These are phyloP conservation scores for Rhinopithecus roxellana DNA, from an alignment of 2,113 vertebrate species.

Conservation along the genomic window DNA sequence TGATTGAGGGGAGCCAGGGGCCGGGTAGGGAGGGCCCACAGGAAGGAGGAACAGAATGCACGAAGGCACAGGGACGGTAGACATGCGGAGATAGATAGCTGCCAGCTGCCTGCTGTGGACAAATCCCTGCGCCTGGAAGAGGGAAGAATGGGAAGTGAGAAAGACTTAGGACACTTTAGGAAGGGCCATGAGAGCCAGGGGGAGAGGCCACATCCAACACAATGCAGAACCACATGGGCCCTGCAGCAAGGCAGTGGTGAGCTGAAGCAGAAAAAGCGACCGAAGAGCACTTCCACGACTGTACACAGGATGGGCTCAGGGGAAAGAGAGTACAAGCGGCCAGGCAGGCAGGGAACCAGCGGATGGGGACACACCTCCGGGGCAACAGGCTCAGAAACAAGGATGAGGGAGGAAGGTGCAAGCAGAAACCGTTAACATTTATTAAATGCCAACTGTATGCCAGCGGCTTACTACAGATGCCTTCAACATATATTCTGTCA, in stretches of 20 bases:
- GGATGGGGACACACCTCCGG: accelerated
- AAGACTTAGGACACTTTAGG: not conserved
- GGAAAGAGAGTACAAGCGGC: not conserved
- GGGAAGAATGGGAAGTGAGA: not conserved
- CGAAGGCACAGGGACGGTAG: accelerated
- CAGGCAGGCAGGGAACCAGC: not conserved
- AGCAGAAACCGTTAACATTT: not conserved
- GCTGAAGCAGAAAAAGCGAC: accelerated
- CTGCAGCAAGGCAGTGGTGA: accelerated
- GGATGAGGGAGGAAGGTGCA: not conserved
- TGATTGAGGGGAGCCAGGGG: not conserved
- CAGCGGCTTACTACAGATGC: too few species aligned
- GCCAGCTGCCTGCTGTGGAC: not conserved
- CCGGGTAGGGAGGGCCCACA: accelerated
- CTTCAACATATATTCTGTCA: not conserved
- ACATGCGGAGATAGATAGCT: accelerated
- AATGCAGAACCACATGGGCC: accelerated
- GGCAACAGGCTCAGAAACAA: not conserved
- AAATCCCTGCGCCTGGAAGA: not conserved
- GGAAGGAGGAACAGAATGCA: not conserved
- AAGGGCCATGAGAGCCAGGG: not conserved
- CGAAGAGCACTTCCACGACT: accelerated
- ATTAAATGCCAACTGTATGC: not conserved
- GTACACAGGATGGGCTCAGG: accelerated
- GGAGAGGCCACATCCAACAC: not conserved